These are phyloP conservation scores for Cheilosia pagana DNA, from an alignment of 2,888 invertebrate species.

Conservation along the genomic window DNA sequence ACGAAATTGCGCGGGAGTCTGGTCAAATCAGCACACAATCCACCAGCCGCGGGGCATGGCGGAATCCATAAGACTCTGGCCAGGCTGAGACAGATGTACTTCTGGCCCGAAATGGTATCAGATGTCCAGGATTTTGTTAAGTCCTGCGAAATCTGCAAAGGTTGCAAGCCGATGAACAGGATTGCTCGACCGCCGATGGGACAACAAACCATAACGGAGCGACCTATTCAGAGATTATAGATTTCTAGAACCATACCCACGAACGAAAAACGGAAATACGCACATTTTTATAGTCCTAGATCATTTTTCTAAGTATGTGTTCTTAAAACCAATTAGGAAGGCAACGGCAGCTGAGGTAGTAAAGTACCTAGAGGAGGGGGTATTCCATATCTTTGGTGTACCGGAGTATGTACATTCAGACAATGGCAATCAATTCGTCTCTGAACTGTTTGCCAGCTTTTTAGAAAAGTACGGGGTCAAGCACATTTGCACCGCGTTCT, in stretches of 20 bases:
- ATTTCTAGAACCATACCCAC: conserved; percentile 60
- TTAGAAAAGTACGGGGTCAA: conserved; percentile 42
- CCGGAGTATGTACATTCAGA: background rate
- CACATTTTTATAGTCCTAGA: conserved; percentile 41
- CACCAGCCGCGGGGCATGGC: background rate
- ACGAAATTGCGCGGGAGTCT: background rate
- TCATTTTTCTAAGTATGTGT: conserved; percentile 11
- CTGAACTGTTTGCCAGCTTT: conserved; percentile 20
- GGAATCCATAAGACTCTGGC: background rate
- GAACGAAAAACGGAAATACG: conserved; percentile 40
- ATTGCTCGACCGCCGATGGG: conserved; percentile 35
- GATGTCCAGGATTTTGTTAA: background rate
- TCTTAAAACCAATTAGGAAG: background rate
- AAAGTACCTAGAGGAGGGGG: background rate
- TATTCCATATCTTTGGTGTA: conserved; percentile 3
- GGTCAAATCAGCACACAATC: background rate
- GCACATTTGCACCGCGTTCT: conserved; percentile 51
- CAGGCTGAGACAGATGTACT: no score
- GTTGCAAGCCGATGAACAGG: background rate
- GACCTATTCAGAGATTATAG: conserved; percentile 43
- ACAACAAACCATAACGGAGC: background rate
- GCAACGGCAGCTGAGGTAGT: background rate
- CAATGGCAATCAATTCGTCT: conserved; percentile 11
- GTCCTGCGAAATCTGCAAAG: background rate
- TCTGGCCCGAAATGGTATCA: background rate